Evolutionary conservation across 2,888 invertebrate genomes (phyloP).

Genomic region (Cosmia trapezina): DNA sequence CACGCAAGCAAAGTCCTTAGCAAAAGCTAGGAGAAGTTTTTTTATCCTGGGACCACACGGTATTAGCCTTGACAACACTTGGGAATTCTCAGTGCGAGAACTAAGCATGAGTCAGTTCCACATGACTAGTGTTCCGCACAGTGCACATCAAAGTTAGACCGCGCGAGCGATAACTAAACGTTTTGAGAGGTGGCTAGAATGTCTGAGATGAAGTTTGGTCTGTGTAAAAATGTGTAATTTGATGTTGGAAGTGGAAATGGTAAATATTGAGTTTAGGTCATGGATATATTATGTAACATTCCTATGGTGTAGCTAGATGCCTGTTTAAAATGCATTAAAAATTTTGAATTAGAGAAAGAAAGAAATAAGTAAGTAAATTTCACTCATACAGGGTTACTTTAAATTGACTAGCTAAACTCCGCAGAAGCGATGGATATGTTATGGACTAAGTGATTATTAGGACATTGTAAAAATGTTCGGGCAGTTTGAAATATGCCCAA

Average conservation of each 20-base stretch:
- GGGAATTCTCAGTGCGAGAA: conserved; percentile 40
- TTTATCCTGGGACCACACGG: background rate
- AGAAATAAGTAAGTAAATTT: no score
- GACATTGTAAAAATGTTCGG: no score
- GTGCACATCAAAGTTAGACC: conserved; percentile 36
- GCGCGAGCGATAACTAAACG: conserved; percentile 30
- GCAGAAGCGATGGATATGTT: no score
- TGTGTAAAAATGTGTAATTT: background rate
- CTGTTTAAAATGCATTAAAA: no score
- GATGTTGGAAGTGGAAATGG: background rate
- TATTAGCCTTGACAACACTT: conserved; percentile 35
- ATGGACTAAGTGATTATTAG: no score
- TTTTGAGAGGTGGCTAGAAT: conserved; percentile 19
- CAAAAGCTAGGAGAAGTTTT: conserved; percentile 30
- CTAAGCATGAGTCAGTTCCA: conserved; percentile 22
- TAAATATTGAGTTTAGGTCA: background rate
- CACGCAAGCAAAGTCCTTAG: no score
- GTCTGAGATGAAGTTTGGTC: conserved; percentile 12
- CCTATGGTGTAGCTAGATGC: no score
- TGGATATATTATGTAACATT: background rate
- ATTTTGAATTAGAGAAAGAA: no score
- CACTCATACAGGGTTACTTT: no score
- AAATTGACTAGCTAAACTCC: no score
- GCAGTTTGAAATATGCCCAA: no score
- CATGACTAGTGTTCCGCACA: conserved; percentile 50